Conservation (phyloP, 2,797 vertebrate genomes). For the Lithobates sylvaticus region DNA sequence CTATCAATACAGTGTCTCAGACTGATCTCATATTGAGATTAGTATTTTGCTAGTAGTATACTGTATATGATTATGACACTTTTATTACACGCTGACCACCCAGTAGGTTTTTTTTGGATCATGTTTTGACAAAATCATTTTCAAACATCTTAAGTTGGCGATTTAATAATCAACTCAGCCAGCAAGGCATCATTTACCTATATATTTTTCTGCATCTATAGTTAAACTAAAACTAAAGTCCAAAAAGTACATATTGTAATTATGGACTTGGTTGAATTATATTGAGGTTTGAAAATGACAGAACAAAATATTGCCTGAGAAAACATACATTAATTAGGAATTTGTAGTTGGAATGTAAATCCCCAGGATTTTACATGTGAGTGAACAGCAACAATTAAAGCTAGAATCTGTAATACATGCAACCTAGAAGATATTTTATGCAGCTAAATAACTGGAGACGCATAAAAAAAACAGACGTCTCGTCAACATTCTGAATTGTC, state of each 20-base stretch:
- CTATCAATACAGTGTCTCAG: background rate
- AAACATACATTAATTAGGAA: constrained; percentile 46
- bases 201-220: background rate
- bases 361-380: constrained; percentile 49
- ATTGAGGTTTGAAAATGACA: constrained; percentile 27
- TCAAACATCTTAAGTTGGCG: background rate
- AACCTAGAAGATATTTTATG: background rate
- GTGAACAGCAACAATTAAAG: constrained; percentile 52
- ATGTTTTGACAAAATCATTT: background rate
- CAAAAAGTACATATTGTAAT: constrained; percentile 10
- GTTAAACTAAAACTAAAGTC: background rate
- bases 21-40: background rate
- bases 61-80: no score
- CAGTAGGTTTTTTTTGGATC: background rate
- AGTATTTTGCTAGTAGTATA: background rate
- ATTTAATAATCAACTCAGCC: background rate
- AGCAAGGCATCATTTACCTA: background rate
- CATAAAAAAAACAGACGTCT: constrained; percentile 33
- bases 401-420: constrained; percentile 12
- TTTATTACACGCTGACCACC: background rate
- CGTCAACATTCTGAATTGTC: background rate
- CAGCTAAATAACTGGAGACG: constrained; percentile 11
- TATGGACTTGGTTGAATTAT: constrained; percentile 31
- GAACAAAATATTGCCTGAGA: constrained; percentile 25
- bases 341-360: constrained; percentile 55